A percentile compares a stretch with the other conserved stretches of the same genome.
Evolutionary conservation across 1,140 invertebrate genomes (phyloP).

Genomic region (Polypedilum pembai): DNA sequence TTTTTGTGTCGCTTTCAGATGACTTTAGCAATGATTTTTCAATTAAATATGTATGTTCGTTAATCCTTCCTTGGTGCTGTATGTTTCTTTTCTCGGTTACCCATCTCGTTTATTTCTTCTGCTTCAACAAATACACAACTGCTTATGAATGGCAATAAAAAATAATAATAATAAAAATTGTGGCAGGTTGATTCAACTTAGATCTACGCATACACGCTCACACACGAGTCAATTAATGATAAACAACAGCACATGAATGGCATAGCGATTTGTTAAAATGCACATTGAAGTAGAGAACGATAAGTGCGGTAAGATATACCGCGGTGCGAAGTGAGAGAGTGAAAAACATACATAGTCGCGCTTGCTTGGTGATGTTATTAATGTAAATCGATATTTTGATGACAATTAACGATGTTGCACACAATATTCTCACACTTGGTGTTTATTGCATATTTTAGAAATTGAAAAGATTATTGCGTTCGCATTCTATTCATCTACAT

Average conservation of each 20-base stretch:
- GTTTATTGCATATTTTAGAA: not conserved
- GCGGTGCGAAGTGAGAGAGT: not conserved
- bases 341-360: not conserved
- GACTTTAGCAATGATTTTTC: slow-evolving; percentile 23
- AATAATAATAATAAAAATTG: not conserved
- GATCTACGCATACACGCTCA: not conserved
- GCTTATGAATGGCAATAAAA: too few species aligned
- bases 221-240: not conserved
- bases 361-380: not conserved
- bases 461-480: not conserved
- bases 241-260: not conserved
- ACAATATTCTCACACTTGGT: not conserved
- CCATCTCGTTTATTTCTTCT: too few species aligned
- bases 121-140: too few species aligned
- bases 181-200: slow-evolving; percentile 27
- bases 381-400: slow-evolving; percentile 19
- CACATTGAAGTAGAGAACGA: not conserved
- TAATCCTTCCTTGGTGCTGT: not conserved
- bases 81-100: too few species aligned
- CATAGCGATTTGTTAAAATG: not conserved
- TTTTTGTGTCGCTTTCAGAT: slow-evolving; percentile 17
- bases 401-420: not conserved
- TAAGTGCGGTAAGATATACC: not conserved
- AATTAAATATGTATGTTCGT: slow-evolving; percentile 6
- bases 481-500: not conserved